Base-by-base conservation (phyloP, 2,888 invertebrate genomes). In the Caenorhabditis uteleia region DNA sequence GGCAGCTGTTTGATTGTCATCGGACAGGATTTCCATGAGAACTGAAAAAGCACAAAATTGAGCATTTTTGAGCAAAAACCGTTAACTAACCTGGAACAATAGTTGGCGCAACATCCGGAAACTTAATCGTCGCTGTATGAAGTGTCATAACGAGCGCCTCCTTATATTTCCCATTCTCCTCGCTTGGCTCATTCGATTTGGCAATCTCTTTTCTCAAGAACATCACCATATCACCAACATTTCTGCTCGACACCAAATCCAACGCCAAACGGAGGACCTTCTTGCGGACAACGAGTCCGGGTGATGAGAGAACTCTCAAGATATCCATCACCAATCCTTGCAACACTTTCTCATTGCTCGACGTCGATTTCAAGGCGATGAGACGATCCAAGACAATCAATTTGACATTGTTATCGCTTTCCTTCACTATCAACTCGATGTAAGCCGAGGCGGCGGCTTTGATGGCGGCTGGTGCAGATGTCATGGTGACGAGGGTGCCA, bases 321-420 rank as follows among this genome's bases (percentile, higher is more conserved):
- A 98, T 91, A 86, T 99, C 98, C 97, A 98, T 98, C 42, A 97
- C 93, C 18, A 93, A 87, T 80, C 92, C 93, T 84, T 84, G 83
- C 16, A 83, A 74, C 23, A 83, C 80, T 44, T 77, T 77, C 45
- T 84, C 83, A 48, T 77, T 79, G n/a, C 77, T 68, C 1, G 74
- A 56, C 8, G 59, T 72, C 49, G 82, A 66, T 91, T 92, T 90
- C 84, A 98, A 88, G 2, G 91, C 91, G 73, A 92, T 90, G 68
- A 99, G 87, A 20, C 95, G 89, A 81, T 95, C 95, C 79, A 98
- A 87, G 8, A 98, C 97, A 77, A 99, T 99, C 57, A 99, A 87
- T 76, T 99, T 98, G 16, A 99, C 97, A 87, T 99, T 98, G 86
- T 99, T 98, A 85, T 98, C 98, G 85, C 95, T 95, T 85, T 98